Evolutionary conservation across 2,113 vertebrate genomes (phyloP).

Genomic region (Vulpes ferrilata): DNA sequence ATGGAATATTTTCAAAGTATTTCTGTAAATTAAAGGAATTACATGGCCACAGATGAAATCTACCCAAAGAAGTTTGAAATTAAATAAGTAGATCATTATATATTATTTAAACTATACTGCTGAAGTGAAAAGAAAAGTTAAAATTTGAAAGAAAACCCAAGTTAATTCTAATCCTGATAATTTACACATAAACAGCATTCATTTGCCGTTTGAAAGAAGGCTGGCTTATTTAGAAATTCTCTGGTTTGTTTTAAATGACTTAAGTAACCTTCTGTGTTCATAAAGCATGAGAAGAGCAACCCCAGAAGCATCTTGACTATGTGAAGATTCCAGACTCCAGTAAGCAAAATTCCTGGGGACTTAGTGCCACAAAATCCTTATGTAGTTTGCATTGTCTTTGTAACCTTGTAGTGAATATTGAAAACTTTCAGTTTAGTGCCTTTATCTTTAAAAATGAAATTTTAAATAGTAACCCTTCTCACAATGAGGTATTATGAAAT

Average conservation of each 20-base stretch:
- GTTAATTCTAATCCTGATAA: neutral
- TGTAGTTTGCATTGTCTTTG: neutral
- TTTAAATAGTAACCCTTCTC: slow-evolving; percentile 37
- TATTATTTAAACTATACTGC: neutral
- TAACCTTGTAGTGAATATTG: neutral
- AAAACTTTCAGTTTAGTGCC: neutral
- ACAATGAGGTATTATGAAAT: neutral
- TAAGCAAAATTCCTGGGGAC: neutral
- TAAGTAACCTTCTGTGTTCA: neutral
- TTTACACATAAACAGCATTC: neutral
- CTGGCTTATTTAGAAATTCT: neutral
- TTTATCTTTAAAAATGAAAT: slow-evolving; percentile 40
- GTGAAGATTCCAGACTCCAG: neutral
- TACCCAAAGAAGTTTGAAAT: neutral
- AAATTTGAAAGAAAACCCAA: neutral
- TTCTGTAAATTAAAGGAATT: slow-evolving; percentile 43
- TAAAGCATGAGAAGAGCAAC: neutral
- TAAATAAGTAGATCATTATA: neutral
- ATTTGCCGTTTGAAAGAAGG: neutral
- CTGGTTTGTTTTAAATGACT: neutral
- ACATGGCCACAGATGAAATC: neutral
- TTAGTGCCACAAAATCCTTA: no score
- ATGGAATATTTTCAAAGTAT: neutral
- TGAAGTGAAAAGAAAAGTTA: neutral
- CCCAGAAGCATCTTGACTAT: neutral